These are phyloP conservation scores for Agelastica alni DNA, from an alignment of 2,888 invertebrate genomes.

Conservation along the genomic window DNA sequence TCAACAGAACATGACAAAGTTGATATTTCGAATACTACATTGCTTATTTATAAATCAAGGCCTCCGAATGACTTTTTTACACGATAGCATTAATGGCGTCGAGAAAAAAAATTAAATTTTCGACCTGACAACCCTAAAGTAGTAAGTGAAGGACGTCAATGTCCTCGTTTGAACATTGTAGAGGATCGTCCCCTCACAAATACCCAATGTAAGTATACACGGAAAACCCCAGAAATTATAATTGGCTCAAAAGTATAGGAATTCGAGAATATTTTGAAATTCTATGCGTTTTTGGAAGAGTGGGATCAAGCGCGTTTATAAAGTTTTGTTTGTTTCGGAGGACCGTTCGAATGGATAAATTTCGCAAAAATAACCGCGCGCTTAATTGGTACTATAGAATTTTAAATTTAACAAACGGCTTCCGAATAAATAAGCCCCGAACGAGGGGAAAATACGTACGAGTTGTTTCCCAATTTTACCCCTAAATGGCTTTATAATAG, in stretches of 20 bases:
- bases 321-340: constrained; percentile 20
- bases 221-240: constrained; percentile 36
- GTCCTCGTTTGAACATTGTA: constrained; percentile 12
- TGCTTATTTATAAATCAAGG: too few relatives aligned
- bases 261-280: constrained; percentile 18
- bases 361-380: constrained; percentile 7
- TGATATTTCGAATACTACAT: too few relatives aligned
- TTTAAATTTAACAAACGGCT: constrained; percentile 1
- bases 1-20: too few relatives aligned
- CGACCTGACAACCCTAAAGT: too few relatives aligned
- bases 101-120: too few relatives aligned
- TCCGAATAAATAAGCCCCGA: background rate
- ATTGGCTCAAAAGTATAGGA: constrained; percentile 30
- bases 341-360: constrained; percentile 6
- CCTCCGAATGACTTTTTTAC: too few relatives aligned
- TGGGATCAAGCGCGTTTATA: constrained; percentile 20
- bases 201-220: constrained; percentile 18
- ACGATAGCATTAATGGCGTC: too few relatives aligned
- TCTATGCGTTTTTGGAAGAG: constrained; percentile 20
- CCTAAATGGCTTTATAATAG: too few relatives aligned
- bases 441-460: too few relatives aligned
- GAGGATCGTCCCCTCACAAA: constrained; percentile 14
- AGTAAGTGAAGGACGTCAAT: too few relatives aligned
- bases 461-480: too few relatives aligned
- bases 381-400: constrained; percentile 10